Evolutionary conservation across 1,140 invertebrate genomes (phyloP).

Genomic region (Ladona fulva): DNA sequence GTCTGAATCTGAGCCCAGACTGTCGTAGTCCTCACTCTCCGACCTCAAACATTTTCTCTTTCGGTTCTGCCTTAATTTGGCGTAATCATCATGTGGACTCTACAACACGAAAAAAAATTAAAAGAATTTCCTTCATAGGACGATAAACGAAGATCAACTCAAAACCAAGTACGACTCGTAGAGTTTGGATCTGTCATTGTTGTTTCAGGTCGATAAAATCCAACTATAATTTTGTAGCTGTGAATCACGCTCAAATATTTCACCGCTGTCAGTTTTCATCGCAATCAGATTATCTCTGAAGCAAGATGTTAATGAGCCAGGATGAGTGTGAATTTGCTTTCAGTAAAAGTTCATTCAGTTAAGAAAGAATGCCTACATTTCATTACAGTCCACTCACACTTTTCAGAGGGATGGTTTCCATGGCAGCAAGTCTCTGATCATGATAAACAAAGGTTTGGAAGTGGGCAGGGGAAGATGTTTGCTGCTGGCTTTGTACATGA

Average conservation of each 20-base stretch:
- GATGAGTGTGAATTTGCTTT: not conserved
- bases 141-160: not conserved
- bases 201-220: slow-evolving; percentile 4
- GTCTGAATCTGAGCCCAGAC: slow-evolving; percentile 48
- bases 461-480: slow-evolving; percentile 20
- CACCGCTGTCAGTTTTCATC: not conserved
- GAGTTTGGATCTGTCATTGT: not conserved
- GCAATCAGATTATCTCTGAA: not conserved
- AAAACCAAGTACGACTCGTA: not conserved
- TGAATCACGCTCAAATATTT: not conserved
- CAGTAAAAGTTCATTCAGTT: not conserved
- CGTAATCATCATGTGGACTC: slow-evolving; percentile 19
- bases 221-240: slow-evolving; percentile 1
- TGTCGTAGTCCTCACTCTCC: slow-evolving; percentile 52
- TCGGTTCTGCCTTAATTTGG: slow-evolving; percentile 24
- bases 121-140: not conserved
- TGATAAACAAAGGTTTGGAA: slow-evolving; percentile 25
- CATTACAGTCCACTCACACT: slow-evolving; percentile 22
- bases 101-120: slow-evolving; percentile 15
- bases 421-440: slow-evolving; percentile 23
- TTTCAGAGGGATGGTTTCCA: slow-evolving; percentile 25
- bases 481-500: slow-evolving; percentile 25
- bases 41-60: slow-evolving; percentile 43
- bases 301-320: not conserved
- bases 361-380: slow-evolving; percentile 1